phyloP scores from a whole-genome alignment of 2,113 vertebrate species.

The Chitala chitala region DNA sequence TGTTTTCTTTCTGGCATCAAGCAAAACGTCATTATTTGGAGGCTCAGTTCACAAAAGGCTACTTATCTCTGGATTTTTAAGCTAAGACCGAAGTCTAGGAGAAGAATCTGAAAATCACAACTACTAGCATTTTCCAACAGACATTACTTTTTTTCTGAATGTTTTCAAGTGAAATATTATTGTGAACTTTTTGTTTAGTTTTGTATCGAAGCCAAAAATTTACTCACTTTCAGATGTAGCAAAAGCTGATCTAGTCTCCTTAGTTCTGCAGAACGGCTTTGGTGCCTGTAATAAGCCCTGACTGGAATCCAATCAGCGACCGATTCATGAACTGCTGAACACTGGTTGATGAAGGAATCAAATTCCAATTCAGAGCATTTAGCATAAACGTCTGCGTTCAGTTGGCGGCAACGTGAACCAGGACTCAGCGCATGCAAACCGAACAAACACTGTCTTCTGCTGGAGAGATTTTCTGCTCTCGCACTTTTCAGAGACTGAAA shows the following conservation, averaged over 20 bases:
- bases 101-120: too few relatives aligned
- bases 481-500: background rate
- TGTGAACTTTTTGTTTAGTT: conserved; percentile 3
- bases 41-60: background rate
- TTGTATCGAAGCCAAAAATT: background rate
- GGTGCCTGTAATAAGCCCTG: background rate
- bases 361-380: background rate
- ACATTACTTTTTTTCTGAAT: background rate
- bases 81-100: too few relatives aligned
- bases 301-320: background rate
- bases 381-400: background rate
- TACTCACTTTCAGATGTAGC: background rate
- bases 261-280: background rate
- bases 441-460: conserved; percentile 12
- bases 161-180: conserved; percentile 26
- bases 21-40: background rate
- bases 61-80: background rate
- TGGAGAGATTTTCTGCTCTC: background rate
- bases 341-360: background rate
- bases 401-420: background rate
- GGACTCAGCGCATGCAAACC: conserved; percentile 3
- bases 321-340: background rate
- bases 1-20: too few relatives aligned
- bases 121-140: too few relatives aligned
- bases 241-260: background rate